Evolutionary conservation across 1,140 invertebrate species (phyloP).

Genomic region (Catajapyx aquilonaris): DNA sequence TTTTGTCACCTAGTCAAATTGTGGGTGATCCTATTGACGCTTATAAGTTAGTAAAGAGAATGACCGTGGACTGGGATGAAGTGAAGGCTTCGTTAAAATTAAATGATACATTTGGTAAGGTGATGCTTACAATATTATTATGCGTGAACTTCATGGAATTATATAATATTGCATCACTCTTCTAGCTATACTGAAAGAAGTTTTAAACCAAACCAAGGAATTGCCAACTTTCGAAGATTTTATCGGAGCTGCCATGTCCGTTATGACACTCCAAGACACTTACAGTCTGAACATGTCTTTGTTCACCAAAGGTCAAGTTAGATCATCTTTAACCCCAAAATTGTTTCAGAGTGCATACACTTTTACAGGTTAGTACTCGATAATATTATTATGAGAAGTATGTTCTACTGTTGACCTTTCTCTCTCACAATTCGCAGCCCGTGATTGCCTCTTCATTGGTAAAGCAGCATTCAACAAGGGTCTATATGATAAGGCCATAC

Average conservation of each 20-base stretch:
- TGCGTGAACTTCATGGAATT: too few species aligned
- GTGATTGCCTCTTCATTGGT: conserved; percentile 22
- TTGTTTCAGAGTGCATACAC: too few species aligned
- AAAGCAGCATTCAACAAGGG: conserved; percentile 22
- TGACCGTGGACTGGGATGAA: conserved; percentile 23
- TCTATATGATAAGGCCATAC: conserved; percentile 20
- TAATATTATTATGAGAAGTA: conserved; percentile 1
- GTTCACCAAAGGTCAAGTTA: conserved; percentile 19
- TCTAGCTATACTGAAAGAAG: too few species aligned
- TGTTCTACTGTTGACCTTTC: conserved; percentile 1
- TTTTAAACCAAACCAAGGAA: conserved; percentile 5
- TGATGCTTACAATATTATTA: too few species aligned
- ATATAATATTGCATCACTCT: too few species aligned
- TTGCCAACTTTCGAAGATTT: conserved; percentile 19
- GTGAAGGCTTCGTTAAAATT: conserved; percentile 7
- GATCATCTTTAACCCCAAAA: too few species aligned
- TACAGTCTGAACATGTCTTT: conserved; percentile 24
- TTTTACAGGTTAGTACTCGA: too few species aligned
- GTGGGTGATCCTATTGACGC: conserved; percentile 34
- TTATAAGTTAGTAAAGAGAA: conserved; percentile 29
- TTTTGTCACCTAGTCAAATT: too few species aligned
- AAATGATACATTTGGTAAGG: conserved; percentile 5
- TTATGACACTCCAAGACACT: conserved; percentile 27
- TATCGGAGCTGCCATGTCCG: conserved; percentile 23
- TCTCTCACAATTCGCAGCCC: conserved; percentile 13